These are phyloP conservation scores for Sinodicranocentrus sp. DNA, from an alignment of 2,888 invertebrate species.

Conservation along the genomic window DNA sequence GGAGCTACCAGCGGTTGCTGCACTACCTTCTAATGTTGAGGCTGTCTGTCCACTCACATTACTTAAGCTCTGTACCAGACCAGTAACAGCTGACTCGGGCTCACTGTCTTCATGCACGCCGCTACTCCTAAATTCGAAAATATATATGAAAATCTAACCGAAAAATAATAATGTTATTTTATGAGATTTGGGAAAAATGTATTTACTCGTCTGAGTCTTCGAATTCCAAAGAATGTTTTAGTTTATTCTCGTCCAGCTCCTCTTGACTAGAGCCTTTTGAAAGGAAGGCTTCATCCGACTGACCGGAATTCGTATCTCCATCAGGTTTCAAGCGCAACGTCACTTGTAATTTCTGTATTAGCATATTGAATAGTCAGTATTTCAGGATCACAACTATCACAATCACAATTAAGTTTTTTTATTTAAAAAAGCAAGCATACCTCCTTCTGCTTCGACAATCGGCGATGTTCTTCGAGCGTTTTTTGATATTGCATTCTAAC, in stretches of 20 bases:
- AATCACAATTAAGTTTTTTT: too few species aligned
- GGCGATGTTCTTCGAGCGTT: constrained; percentile 77
- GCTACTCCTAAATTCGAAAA: constrained; percentile 81
- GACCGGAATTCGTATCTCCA: constrained; percentile 79
- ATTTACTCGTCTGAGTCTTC: constrained; percentile 79
- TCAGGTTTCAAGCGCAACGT: constrained; percentile 70
- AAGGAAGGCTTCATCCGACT: constrained; percentile 81
- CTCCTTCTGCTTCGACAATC: constrained; percentile 71
- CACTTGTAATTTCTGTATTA: constrained; percentile 71
- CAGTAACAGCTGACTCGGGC: constrained; percentile 78
- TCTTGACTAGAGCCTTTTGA: constrained; percentile 82
- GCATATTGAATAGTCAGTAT: too few species aligned
- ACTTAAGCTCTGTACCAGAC: constrained; percentile 61
- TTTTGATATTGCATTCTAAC: constrained; percentile 82
- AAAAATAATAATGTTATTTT: too few species aligned
- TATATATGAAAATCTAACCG: constrained; percentile 46
- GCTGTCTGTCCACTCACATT: constrained; percentile 56
- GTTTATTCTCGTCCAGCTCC: constrained; percentile 78
- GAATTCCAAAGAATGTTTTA: constrained; percentile 74
- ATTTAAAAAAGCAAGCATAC: constrained; percentile 51
- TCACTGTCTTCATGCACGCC: constrained; percentile 82
- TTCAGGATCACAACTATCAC: too few species aligned
- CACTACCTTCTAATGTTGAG: constrained; percentile 10
- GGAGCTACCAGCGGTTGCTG: constrained; percentile 11
- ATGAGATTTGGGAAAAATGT: too few species aligned